phyloP scores from a whole-genome alignment of 2,888 invertebrate species.

The Enchytraeus crypticus region DNA sequence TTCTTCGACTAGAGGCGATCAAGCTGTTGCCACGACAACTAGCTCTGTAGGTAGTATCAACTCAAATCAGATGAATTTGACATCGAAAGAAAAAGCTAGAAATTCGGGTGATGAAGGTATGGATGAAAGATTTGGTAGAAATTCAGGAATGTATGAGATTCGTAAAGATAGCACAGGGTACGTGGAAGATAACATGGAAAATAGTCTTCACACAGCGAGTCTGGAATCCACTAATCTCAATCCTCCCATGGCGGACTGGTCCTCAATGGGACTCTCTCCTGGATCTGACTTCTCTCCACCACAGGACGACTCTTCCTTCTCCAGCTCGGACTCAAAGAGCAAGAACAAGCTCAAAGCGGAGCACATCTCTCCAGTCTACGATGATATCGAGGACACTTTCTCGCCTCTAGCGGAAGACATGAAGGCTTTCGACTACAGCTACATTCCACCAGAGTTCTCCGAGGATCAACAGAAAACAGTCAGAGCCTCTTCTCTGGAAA shows the following conservation, averaged over 20 bases:
- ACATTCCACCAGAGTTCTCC: neutral
- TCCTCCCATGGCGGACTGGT: neutral
- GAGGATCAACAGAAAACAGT: neutral
- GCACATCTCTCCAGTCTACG: neutral
- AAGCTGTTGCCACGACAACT: neutral
- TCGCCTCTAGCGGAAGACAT: no score
- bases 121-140: no score
- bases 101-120: no score
- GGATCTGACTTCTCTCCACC: neutral
- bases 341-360: neutral
- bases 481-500: neutral
- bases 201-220: no score
- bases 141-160: neutral
- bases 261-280: neutral
- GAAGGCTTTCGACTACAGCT: neutral
- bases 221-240: neutral
- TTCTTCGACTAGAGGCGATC: neutral
- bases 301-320: neutral
- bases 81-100: no score
- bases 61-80: neutral
- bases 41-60: neutral
- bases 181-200: neutral
- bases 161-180: no score
- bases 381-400: neutral
- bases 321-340: neutral